Conservation (phyloP, 2,113 vertebrate species). For the Hylia prasina region DNA sequence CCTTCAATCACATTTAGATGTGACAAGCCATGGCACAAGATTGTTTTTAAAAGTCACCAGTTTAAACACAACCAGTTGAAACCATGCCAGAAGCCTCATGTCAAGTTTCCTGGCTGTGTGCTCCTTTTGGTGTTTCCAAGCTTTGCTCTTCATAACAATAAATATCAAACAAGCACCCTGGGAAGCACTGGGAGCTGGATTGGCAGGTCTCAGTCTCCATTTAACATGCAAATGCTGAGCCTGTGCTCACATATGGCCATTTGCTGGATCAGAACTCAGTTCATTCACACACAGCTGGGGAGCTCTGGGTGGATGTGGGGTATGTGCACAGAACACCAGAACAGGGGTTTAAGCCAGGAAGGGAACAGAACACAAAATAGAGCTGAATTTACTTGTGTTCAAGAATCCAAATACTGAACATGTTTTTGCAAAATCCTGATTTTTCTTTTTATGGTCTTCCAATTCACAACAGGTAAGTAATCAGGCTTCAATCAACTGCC, state of each 20-base stretch:
- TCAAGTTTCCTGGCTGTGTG: neutral
- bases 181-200: neutral
- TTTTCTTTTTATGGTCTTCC: neutral
- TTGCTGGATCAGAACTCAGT: neutral
- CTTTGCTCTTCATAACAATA: neutral
- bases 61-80: neutral
- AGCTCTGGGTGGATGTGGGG: neutral
- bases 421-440: neutral
- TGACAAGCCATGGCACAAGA: neutral
- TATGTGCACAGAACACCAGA: neutral
- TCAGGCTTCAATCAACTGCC: neutral
- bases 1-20: neutral
- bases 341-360: neutral
- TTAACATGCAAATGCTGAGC: neutral
- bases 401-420: neutral
- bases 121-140: neutral
- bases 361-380: neutral
- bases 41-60: neutral
- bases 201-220: neutral
- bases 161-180: neutral
- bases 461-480: constrained; percentile 4
- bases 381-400: neutral
- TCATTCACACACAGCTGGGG: neutral
- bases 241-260: neutral
- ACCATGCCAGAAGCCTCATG: neutral